A percentile compares a stretch with the other conserved stretches of the same genome.
Conservation (phyloP, 1,140 invertebrate species). For the Solenopsis invicta region DNA sequence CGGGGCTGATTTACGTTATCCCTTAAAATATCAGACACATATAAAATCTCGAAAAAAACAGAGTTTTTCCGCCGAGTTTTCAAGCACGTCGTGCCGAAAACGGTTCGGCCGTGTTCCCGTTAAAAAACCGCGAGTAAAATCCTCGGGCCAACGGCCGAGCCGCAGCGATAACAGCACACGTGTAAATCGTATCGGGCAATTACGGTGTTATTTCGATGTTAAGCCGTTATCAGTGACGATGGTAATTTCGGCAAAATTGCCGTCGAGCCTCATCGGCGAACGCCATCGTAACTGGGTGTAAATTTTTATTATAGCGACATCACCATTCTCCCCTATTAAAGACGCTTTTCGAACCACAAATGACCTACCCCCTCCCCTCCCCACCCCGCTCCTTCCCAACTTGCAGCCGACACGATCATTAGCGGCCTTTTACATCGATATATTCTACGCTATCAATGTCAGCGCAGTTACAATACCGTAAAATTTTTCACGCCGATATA, state of each 20-base stretch:
- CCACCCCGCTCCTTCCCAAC: too few species aligned
- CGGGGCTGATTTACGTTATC: conserved; percentile 14
- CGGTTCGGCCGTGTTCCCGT: neutral
- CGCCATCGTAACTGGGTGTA: conserved; percentile 13
- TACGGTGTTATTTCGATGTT: conserved; percentile 66
- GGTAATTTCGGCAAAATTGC: conserved; percentile 40
- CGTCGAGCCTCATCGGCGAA: neutral
- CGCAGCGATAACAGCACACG: conserved; percentile 50
- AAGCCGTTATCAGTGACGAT: conserved; percentile 41
- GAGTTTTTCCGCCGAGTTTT: conserved; percentile 12
- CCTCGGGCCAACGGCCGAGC: neutral
- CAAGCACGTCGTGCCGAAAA: neutral
- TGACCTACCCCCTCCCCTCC: too few species aligned
- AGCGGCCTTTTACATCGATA: neutral
- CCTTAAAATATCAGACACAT: neutral
- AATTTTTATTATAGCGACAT: conserved; percentile 31
- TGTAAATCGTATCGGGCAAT: conserved; percentile 66
- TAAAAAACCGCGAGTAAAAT: conserved; percentile 27
- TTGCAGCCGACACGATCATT: conserved; percentile 15
- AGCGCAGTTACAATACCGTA: neutral
- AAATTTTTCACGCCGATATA: neutral
- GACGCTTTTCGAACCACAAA: neutral
- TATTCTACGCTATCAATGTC: neutral
- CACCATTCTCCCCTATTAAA: conserved; percentile 1
- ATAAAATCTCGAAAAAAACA: conserved; percentile 22